Evolutionary conservation across 2,113 vertebrate species (phyloP).

Genomic region (Nycticorax nycticorax): DNA sequence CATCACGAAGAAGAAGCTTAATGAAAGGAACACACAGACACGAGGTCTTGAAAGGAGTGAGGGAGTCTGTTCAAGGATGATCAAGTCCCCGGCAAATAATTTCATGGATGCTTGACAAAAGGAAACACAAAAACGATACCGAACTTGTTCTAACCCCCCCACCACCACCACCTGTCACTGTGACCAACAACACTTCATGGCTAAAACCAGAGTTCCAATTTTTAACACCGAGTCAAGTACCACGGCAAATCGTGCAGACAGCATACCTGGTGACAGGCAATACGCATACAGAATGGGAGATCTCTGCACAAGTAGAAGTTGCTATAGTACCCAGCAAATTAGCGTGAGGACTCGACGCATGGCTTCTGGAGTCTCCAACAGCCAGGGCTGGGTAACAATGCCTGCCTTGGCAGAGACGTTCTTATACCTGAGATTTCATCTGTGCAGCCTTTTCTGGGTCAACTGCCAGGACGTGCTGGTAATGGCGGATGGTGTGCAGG

Average conservation of each 20-base stretch:
- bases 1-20: background rate
- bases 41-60: background rate
- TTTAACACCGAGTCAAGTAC: background rate
- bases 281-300: background rate
- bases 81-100: background rate
- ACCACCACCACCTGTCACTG: too few relatives aligned
- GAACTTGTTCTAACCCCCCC: background rate
- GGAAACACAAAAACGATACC: background rate
- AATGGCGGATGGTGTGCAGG: constrained; percentile 94
- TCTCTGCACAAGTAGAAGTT: background rate
- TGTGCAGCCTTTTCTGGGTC: constrained; percentile 96
- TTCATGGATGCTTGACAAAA: background rate
- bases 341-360: fast-evolving
- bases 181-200: background rate
- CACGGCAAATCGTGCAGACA: background rate
- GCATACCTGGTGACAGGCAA: background rate
- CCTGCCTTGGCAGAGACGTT: background rate
- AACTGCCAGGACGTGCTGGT: constrained; percentile 95
- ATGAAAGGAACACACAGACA: background rate
- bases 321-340: background rate
- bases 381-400: background rate
- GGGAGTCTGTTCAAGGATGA: background rate
- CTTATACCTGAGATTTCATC: constrained; percentile 94
- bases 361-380: background rate
- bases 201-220: background rate